phyloP scores from a whole-genome alignment of 2,888 invertebrate species.

The Tetheella fluctuosa region DNA sequence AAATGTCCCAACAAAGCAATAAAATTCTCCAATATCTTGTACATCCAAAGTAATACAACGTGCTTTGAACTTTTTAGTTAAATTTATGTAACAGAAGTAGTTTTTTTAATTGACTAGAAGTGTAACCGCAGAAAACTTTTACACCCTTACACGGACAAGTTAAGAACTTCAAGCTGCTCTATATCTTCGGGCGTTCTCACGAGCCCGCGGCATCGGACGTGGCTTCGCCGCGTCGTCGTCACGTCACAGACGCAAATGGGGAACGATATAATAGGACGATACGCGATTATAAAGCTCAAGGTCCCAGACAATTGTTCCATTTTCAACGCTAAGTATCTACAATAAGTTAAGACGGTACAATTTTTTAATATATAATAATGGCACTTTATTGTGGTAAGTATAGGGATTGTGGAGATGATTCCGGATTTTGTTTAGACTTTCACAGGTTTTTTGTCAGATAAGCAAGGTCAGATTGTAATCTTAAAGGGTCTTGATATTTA shows the following conservation, averaged over 20 bases:
- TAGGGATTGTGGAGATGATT: not conserved
- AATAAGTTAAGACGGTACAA: conserved; percentile 29
- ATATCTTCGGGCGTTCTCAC: not conserved
- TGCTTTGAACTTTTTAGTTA: too few relatives aligned
- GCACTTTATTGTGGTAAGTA: not conserved
- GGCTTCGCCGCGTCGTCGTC: conserved; percentile 22
- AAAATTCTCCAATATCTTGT: too few relatives aligned
- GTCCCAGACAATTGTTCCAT: conserved; percentile 52
- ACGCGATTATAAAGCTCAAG: conserved; percentile 52
- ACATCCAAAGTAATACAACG: too few relatives aligned
- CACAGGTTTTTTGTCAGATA: too few relatives aligned
- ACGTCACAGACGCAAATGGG: conserved; percentile 42
- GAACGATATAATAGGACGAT: conserved; percentile 49
- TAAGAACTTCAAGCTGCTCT: not conserved
- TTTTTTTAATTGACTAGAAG: too few relatives aligned
- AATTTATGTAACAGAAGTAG: too few relatives aligned
- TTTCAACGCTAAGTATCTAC: conserved; percentile 41
- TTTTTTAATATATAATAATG: conserved; percentile 1
- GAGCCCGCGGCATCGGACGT: conserved; percentile 38
- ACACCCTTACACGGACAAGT: too few relatives aligned
- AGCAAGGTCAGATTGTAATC: too few relatives aligned
- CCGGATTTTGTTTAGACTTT: too few relatives aligned
- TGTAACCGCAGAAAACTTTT: too few relatives aligned
- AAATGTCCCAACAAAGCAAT: too few relatives aligned
- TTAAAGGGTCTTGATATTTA: too few relatives aligned